phyloP scores from a whole-genome alignment of 2,888 invertebrate species.

The Holacanthella duospinosa region DNA sequence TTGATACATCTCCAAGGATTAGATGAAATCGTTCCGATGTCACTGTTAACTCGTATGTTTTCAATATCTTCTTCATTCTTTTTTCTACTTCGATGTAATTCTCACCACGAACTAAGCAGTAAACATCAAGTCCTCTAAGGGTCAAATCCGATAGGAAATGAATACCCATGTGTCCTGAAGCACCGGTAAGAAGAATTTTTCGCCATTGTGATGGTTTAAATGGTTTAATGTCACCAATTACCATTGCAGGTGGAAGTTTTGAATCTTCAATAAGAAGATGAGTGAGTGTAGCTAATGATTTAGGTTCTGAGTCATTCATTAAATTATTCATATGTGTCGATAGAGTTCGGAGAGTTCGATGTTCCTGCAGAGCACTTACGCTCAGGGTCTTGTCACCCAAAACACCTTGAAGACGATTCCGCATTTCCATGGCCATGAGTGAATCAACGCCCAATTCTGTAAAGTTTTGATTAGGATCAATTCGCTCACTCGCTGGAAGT shows the following conservation, averaged over 20 bases:
- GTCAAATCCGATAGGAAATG: conserved; percentile 7
- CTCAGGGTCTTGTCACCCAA: conserved; percentile 13
- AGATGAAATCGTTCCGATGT: neutral
- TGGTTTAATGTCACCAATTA: neutral
- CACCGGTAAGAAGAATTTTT: conserved; percentile 10
- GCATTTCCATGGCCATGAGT: conserved; percentile 22
- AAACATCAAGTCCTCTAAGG: neutral
- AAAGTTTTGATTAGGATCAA: conserved; percentile 17
- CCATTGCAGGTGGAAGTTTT: conserved; percentile 8
- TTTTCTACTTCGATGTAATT: neutral
- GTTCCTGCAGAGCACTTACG: conserved; percentile 16
- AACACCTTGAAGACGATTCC: conserved; percentile 17
- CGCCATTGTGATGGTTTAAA: neutral
- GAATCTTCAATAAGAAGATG: conserved; percentile 14
- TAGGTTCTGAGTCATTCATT: conserved; percentile 9
- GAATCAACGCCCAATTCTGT: conserved; percentile 20
- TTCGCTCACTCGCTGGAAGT: conserved; percentile 13
- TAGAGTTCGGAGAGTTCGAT: conserved; percentile 13
- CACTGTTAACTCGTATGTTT: neutral
- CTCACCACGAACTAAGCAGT: conserved; percentile 7
- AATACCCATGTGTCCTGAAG: conserved; percentile 12
- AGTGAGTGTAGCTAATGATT: neutral
- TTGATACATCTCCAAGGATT: conserved; percentile 7
- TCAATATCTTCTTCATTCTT: conserved; percentile 4
- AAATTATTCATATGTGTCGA: conserved; percentile 9